Evolutionary conservation across 2,113 vertebrate species (phyloP).

Genomic region (Polypterus bichir): DNA sequence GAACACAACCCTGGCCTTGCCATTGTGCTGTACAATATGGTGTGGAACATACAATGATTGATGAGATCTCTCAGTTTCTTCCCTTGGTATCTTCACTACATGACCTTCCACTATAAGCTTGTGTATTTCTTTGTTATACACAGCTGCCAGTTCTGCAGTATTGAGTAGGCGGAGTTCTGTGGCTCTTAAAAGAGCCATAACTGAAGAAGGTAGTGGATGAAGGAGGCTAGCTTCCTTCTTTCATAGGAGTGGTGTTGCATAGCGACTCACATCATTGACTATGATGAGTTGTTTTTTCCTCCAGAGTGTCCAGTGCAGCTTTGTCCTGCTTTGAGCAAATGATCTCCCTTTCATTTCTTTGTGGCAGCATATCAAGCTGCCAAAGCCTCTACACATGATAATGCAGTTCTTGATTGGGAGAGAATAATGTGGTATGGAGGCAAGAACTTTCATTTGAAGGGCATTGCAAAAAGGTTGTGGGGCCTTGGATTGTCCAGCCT

Average conservation of each 20-base stretch:
- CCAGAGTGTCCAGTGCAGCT: neutral
- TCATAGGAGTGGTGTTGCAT: conserved; percentile 7
- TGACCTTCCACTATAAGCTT: conserved; percentile 1
- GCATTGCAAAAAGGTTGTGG: no score
- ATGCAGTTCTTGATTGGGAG: neutral
- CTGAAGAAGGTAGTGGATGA: neutral
- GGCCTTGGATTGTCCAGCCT: no score
- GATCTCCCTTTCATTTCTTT: conserved; percentile 5
- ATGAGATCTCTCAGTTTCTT: neutral
- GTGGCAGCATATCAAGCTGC: conserved; percentile 12
- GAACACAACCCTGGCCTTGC: conserved; percentile 10
- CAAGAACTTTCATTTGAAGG: neutral
- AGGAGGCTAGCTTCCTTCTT: conserved; percentile 6
- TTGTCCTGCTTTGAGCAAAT: conserved; percentile 6
- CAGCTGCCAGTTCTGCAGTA: conserved; percentile 1
- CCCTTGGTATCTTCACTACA: neutral
- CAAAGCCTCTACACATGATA: conserved; percentile 9
- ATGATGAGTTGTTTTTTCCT: conserved; percentile 2
- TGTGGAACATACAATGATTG: conserved; percentile 9
- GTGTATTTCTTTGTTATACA: conserved; percentile 5
- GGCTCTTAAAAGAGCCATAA: conserved; percentile 4
- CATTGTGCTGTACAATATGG: conserved; percentile 15
- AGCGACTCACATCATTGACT: conserved; percentile 1
- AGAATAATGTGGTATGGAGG: neutral
- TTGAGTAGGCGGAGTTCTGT: neutral